Conservation (phyloP, 2,113 vertebrate species). For the Argyrosomus japonicus region DNA sequence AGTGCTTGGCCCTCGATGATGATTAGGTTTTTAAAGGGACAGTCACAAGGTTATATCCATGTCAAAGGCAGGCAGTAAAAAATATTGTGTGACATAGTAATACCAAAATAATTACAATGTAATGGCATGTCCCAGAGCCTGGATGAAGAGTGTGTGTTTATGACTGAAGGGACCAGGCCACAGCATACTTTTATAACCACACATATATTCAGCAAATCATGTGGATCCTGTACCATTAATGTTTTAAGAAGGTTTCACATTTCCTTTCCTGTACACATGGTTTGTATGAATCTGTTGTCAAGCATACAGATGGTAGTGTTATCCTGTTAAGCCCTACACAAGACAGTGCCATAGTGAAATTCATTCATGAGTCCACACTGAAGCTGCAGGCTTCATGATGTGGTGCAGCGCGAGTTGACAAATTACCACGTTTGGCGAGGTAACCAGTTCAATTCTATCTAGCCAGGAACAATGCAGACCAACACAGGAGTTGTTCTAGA, state of each 20-base stretch:
- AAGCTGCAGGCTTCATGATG: too few relatives aligned
- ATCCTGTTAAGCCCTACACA: too few relatives aligned
- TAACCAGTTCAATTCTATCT: too few relatives aligned
- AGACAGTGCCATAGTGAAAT: too few relatives aligned
- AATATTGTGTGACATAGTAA: background rate
- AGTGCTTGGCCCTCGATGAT: slow-evolving; percentile 11
- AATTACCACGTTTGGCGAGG: too few relatives aligned
- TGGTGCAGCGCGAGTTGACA: too few relatives aligned
- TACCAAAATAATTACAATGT: background rate
- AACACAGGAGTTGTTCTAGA: too few relatives aligned
- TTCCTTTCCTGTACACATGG: background rate
- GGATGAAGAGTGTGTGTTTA: background rate
- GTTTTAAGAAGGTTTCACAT: background rate
- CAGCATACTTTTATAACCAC: background rate
- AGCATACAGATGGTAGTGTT: background rate
- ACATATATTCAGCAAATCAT: background rate
- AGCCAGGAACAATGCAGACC: background rate
- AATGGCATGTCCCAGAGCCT: background rate
- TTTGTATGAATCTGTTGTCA: background rate
- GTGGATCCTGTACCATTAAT: too few relatives aligned
- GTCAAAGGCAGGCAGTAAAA: slow-evolving; percentile 7
- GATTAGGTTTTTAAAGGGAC: slow-evolving; percentile 20
- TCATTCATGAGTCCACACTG: too few relatives aligned
- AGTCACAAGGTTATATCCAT: slow-evolving; percentile 37
- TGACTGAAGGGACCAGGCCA: background rate